Base-by-base conservation (phyloP, 2,797 vertebrate species). In the Tokudaia muenninki region DNA sequence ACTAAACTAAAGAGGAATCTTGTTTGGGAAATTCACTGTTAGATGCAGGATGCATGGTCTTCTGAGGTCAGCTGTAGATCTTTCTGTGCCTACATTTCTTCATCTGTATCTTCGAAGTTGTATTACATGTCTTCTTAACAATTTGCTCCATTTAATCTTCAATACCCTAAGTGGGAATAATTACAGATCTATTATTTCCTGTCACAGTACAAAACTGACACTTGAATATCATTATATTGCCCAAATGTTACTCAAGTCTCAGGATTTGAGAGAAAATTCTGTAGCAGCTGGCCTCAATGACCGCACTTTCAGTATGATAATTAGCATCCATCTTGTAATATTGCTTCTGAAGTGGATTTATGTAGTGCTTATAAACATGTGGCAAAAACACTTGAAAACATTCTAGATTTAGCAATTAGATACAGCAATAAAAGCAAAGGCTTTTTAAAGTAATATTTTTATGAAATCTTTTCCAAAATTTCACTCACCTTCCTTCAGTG, bases 341-440 rank as follows among this genome's bases (percentile, higher is more conserved):
- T 37, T 92, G 44, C 34, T 95, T 12, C 47, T 79, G 26, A 52
- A 4, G 44, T 83, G 47, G 59, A 93, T 75, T 88, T 91, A 97
- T 91, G 61, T 78, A 75, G 81, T 63, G 10, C 19, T 24, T 78
- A n/a, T 81, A 97, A 90, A 59, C 52, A 91, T 0, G 9, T 63
- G 75, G 3, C 86, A 87, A 24, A 88, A 52, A 92, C 57, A 44
- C 13, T 87, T 94, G 65, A 92, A 97, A 94, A 83, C 29, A 50
- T 90, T 9, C 12, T 55, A 78, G 11, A 11, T 94, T 96, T 90
- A 77, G 65, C 50, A 61, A 4, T 12, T 59, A 17, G 5, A 24
- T 75, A 67, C 0, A 93, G 21, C 9, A 63, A 24, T 2, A 74
- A 84, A 37, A 44, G 81, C 10, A 55, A 55, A 78, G 52, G 44